phyloP scores from a whole-genome alignment of 2,888 invertebrate genomes.

The Chloromyia formosa region DNA sequence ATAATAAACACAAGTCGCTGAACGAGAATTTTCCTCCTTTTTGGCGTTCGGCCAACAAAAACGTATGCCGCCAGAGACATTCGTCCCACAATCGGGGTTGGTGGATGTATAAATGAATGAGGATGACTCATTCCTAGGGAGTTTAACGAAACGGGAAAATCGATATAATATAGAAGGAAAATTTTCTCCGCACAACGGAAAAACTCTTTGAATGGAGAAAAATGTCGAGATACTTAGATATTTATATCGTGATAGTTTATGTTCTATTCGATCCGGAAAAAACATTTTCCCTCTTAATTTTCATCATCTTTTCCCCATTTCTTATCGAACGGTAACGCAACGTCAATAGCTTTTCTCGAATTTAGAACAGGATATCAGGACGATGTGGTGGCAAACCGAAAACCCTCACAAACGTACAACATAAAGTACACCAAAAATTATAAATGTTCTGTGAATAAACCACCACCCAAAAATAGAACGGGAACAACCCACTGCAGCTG shows the following conservation, averaged over 20 bases:
- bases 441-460: constrained; percentile 12
- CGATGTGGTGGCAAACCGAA: background rate
- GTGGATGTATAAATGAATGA: background rate
- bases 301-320: constrained; percentile 30
- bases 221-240: background rate
- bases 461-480: constrained; percentile 33
- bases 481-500: constrained; percentile 20
- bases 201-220: constrained; percentile 21
- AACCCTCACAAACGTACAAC: background rate
- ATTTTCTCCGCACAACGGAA: constrained; percentile 17
- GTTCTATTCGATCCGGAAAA: constrained; percentile 25
- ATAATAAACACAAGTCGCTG: no score
- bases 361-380: constrained; percentile 61
- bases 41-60: no score
- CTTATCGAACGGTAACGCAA: constrained; percentile 50
- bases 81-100: background rate
- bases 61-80: background rate
- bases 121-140: background rate
- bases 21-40: background rate
- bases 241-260: background rate
- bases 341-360: constrained; percentile 63
- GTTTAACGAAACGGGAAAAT: constrained; percentile 22
- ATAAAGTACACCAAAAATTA: background rate
- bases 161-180: background rate
- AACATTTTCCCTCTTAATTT: constrained; percentile 40